Conservation (phyloP, 2,797 vertebrate genomes). For the Fratercula arctica region DNA sequence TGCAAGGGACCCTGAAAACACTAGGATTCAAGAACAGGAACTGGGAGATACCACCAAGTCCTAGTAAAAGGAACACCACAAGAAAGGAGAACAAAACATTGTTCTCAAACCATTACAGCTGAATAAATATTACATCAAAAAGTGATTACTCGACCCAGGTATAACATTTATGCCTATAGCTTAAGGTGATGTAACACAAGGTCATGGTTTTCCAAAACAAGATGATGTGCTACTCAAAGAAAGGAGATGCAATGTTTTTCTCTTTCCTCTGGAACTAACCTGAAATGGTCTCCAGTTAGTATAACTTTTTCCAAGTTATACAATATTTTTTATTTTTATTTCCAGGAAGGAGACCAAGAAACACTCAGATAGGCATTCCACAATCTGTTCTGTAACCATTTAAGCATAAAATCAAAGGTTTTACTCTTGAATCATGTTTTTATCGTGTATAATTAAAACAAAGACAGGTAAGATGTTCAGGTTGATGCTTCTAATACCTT, state of each 20-base stretch:
- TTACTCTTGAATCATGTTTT: background rate
- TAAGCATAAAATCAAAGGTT: background rate
- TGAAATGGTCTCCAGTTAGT: background rate
- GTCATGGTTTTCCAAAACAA: background rate
- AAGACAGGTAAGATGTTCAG: background rate
- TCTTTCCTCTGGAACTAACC: background rate
- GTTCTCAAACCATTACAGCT: background rate
- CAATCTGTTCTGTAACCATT: background rate
- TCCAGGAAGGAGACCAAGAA: background rate
- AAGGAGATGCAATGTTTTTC: background rate
- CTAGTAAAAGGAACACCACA: background rate
- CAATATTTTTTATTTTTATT: background rate
- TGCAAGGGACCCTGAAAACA: background rate
- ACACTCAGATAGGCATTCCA: background rate
- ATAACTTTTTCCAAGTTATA: background rate
- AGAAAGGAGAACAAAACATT: background rate
- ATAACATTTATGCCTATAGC: background rate
- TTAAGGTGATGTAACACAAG: background rate
- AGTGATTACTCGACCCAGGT: background rate
- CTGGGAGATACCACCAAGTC: background rate
- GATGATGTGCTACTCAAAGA: background rate
- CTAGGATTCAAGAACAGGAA: background rate
- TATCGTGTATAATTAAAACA: background rate
- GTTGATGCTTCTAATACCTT: background rate
- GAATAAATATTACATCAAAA: background rate